Conservation (phyloP, 2,888 invertebrate genomes). For the Lasius platythorax region DNA sequence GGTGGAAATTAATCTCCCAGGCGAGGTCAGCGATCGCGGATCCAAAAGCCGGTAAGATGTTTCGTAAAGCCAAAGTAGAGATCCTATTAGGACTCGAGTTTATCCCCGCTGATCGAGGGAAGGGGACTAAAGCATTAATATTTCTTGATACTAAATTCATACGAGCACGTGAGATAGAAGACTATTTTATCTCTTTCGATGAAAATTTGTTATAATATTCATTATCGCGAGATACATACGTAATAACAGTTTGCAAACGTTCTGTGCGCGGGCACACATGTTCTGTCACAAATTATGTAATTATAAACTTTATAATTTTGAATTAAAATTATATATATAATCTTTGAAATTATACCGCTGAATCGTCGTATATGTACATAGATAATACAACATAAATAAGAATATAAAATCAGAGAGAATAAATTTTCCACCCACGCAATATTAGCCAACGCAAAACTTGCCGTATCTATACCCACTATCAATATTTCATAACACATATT, state of each 20-base stretch:
- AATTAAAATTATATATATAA: neutral
- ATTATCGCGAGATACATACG: neutral
- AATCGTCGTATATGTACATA: neutral
- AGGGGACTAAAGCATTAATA: neutral
- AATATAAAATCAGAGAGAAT: neutral
- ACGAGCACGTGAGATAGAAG: neutral
- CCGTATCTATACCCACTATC: no score
- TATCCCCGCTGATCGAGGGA: slow-evolving; percentile 44
- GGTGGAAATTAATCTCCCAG: slow-evolving; percentile 50
- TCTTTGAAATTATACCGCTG: neutral
- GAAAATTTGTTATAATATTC: neutral
- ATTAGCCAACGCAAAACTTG: neutral
- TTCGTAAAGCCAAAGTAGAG: slow-evolving; percentile 54
- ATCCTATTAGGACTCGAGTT: slow-evolving; percentile 50
- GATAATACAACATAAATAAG: neutral
- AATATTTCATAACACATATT: neutral
- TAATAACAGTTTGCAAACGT: neutral
- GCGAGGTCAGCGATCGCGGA: slow-evolving; percentile 49
- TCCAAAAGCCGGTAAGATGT: slow-evolving; percentile 52
- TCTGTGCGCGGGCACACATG: neutral
- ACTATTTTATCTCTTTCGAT: neutral
- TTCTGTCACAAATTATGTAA: neutral
- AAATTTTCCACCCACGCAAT: no score
- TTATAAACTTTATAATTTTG: neutral
- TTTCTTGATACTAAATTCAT: neutral